Evolutionary conservation across 2,113 vertebrate genomes (phyloP).

Genomic region (Brachyistius frenatus): DNA sequence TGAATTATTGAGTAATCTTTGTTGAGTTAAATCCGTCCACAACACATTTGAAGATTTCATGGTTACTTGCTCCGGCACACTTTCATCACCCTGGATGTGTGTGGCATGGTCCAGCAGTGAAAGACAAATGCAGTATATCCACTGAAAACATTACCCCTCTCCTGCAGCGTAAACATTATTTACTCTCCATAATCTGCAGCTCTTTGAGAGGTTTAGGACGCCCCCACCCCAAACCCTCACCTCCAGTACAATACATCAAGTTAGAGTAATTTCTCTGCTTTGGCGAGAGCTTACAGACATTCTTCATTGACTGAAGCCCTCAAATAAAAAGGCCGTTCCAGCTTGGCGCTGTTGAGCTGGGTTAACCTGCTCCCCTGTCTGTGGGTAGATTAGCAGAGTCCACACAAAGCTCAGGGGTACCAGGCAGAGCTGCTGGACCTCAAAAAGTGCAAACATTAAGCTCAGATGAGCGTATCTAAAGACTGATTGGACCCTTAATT

Average conservation of each 20-base stretch:
- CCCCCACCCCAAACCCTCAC: slow-evolving; percentile 72
- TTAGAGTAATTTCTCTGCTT: slow-evolving; percentile 86
- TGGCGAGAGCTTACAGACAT: slow-evolving; percentile 91
- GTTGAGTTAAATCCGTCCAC: slow-evolving; percentile 54
- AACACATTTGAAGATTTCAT: slow-evolving; percentile 59
- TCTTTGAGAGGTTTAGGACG: slow-evolving; percentile 85
- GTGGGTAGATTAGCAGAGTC: slow-evolving; percentile 91
- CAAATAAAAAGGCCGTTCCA: slow-evolving; percentile 89
- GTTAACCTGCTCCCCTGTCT: slow-evolving; percentile 89
- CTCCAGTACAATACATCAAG: slow-evolving; percentile 83
- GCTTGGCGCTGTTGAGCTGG: slow-evolving; percentile 88
- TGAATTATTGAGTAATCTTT: slow-evolving; percentile 37
- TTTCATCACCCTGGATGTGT: slow-evolving; percentile 70
- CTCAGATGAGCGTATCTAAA: slow-evolving; percentile 93
- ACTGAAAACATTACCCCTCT: slow-evolving; percentile 63
- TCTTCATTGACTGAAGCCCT: slow-evolving; percentile 91
- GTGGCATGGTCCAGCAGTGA: slow-evolving; percentile 54
- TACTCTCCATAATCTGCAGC: slow-evolving; percentile 73
- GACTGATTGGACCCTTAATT: slow-evolving; percentile 93
- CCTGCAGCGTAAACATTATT: slow-evolving; percentile 70
- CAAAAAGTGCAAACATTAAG: slow-evolving; percentile 91
- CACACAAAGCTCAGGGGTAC: slow-evolving; percentile 91
- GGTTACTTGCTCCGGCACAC: slow-evolving; percentile 56
- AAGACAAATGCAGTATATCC: slow-evolving; percentile 65
- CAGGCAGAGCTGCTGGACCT: slow-evolving; percentile 92